Conservation (phyloP, 2,113 vertebrate genomes). For the Pycnonotus jocosus region DNA sequence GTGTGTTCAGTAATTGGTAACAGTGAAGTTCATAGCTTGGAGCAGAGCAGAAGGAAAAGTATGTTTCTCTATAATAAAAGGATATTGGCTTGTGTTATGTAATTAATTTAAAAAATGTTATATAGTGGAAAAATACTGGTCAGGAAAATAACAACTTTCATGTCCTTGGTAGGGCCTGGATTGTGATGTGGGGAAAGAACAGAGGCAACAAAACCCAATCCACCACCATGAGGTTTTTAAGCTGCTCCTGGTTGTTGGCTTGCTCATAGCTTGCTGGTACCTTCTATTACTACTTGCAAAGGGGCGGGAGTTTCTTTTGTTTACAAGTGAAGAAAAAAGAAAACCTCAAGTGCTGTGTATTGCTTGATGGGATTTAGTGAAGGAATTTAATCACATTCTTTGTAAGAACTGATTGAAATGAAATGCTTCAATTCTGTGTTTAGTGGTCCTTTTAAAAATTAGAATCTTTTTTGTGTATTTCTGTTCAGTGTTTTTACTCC, state of each 20-base stretch:
- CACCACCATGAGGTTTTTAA: not conserved
- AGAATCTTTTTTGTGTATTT: not conserved
- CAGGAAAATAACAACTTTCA: not conserved
- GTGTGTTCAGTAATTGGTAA: not conserved
- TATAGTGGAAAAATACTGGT: not conserved
- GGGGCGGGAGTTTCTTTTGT: not conserved
- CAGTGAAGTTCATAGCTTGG: not conserved
- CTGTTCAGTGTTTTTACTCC: not conserved
- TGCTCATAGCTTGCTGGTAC: not conserved
- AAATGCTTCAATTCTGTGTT: not conserved
- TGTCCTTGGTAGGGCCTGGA: accelerated
- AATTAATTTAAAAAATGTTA: not conserved
- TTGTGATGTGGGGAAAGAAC: not conserved
- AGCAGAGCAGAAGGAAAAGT: not conserved
- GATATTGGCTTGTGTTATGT: not conserved
- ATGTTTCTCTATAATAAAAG: not conserved
- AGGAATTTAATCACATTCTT: not conserved
- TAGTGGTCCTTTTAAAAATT: not conserved
- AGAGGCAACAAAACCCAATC: not conserved
- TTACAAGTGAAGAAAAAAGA: not conserved
- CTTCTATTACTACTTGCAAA: not conserved
- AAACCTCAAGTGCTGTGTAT: not conserved
- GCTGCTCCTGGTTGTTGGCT: not conserved
- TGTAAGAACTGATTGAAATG: not conserved
- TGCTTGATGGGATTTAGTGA: not conserved